Evolutionary conservation across 1,140 invertebrate genomes (phyloP), one percentile per base, ranked within the genome.

Genomic region (Microplitis mediator): DNA sequence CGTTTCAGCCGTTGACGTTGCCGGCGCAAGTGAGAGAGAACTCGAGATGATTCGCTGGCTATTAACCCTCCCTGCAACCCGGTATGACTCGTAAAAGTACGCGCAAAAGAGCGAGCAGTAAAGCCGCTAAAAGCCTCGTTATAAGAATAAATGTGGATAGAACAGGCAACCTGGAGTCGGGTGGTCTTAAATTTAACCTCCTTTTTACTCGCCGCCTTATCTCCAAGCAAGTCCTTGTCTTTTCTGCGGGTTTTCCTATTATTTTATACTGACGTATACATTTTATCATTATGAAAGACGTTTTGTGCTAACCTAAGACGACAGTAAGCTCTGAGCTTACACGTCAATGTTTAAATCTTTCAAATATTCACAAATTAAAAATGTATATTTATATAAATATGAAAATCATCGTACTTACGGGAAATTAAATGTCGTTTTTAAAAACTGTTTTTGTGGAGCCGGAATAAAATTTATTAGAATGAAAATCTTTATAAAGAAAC

Each of bases 71-170:
- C 39, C 11, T 45, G 39, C 11, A 11, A 45, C 5, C 56, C 45
- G 68, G 71, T 69, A 68, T 70, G 52, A 63, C 74, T 75, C 74
- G 71, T 75, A 75, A 75, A 73, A 75, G 71, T 61, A 65, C 60
- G 71, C 51, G 70, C 52, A 50, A 35, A 35, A 72, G 50, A 8
- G 67, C 54, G 68, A 69, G 70, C 63, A 75, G 69, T 75, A 66
- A 75, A 75, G 72, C 74, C 71, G 74, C 69, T 75, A 75, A 75
- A 75, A 75, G 74, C 67, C 71, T 75, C 74, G 74, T 75, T 75
- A 75, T 63, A 62, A 56, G 71, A 73, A 70, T 73, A 60, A 73
- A 70, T 75, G 63, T 66, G 65, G 58, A 67, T 58, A 58, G 61
- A 39, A 13, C 58, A n/a, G n/a, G 45, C 16, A 16, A 35, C 60